Base-by-base conservation (phyloP, 2,113 vertebrate species). In the Tylochromis polylepis region DNA sequence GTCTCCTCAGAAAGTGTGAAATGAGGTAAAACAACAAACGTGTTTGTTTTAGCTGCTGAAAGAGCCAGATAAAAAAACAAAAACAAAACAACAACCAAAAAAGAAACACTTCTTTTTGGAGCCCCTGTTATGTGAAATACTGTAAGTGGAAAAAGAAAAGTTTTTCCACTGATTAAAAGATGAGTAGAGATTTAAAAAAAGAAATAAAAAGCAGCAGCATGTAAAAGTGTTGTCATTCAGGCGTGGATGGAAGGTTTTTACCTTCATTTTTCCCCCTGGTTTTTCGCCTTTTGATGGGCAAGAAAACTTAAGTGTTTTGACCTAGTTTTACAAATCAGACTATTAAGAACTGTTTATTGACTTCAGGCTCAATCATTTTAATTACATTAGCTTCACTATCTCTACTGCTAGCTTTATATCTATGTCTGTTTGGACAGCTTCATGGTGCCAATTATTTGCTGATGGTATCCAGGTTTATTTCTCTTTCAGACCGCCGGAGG, bases 41-140 rank as follows among this genome's bases (percentile, higher is more conserved):
- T 38, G 0, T 92, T 92, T 89, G 88, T 88, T 81, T 75, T 55
- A n/a, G 60, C 81, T 81, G 53, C 87, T 89, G 87, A 70, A 62
- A 58, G 58, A 85, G 0, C 7, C 3, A 36, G 24, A 87, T 88
- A 20, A 81, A 77, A 67, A 14, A 65, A 14, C 10, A 65, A 36
- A 31, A n/a, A n/a, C n/a, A 70, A 79, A 87, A 88, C 36, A 89
- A 86, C 83, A 86, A 84, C 7, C 2, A 24, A 15, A 86, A 85
- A 34, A 79, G 20, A 20, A 80, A 53, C 22, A 11, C 41, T 16
- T 75, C 3, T 75, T 41, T 5, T 58, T 55, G 78, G 81, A 62
- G 31, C 8, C 10, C 29, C 9, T 85, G 46, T 80, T 43, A 20
- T 36, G 8, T 85, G 65, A 89, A 65, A 31, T 77, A 43, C 38